These are phyloP conservation scores for Strigops habroptila DNA, from an alignment of 2,113 vertebrate genomes.

Conservation along the genomic window DNA sequence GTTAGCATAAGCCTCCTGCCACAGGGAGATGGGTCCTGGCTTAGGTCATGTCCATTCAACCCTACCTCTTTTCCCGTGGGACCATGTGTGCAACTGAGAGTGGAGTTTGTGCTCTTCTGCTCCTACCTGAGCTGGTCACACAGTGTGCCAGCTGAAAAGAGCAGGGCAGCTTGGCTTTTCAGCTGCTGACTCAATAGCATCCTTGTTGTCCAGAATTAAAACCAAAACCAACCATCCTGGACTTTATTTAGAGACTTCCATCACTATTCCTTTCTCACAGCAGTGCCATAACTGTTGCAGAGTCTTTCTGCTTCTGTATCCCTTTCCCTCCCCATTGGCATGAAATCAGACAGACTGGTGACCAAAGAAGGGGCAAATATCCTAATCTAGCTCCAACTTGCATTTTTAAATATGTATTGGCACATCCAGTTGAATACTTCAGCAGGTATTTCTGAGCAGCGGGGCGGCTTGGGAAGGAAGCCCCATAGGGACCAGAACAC, in stretches of 20 bases:
- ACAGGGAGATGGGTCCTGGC: not conserved
- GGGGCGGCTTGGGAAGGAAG: not conserved
- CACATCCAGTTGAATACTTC: not conserved
- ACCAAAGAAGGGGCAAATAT: not conserved
- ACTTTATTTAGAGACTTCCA: not conserved
- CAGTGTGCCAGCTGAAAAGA: not conserved
- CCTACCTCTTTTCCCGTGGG: not conserved
- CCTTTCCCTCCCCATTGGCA: not conserved
- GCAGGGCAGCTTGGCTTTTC: constrained; percentile 2
- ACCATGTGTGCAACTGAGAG: not conserved
- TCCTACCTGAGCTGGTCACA: not conserved
- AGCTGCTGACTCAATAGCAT: not conserved
- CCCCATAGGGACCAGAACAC: not conserved
- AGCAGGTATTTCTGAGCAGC: not conserved
- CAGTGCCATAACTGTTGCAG: not conserved
- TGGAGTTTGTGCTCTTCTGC: not conserved
- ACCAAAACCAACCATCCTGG: not conserved
- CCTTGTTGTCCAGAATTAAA: not conserved
- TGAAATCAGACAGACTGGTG: not conserved
- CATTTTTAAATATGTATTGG: not conserved
- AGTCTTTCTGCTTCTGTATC: not conserved
- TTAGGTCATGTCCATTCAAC: not conserved
- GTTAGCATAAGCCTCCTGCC: not conserved
- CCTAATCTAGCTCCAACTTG: not conserved
- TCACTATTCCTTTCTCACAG: not conserved